Conservation (phyloP, 1,140 invertebrate species). For the Ceratoteleas bidentatus region DNA sequence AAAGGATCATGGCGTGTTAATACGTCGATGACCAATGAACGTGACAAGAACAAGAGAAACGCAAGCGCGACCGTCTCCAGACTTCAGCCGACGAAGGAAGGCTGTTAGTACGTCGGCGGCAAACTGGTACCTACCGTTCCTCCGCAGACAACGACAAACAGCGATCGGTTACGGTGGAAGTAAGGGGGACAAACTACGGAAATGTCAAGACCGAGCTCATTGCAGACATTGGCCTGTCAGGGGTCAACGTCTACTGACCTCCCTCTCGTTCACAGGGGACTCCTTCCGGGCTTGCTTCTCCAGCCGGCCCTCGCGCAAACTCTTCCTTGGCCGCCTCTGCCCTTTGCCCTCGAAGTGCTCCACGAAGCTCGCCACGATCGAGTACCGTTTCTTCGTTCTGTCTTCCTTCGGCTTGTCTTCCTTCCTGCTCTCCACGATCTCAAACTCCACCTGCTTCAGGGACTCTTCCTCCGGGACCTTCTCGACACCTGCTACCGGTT, state of each 20-base stretch:
- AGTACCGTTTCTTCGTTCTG: constrained; percentile 75
- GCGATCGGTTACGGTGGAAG: constrained; percentile 14
- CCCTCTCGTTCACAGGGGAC: constrained; percentile 77
- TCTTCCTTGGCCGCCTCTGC: constrained; percentile 63
- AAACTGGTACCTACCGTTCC: constrained; percentile 62
- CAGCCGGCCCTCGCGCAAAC: constrained; percentile 60
- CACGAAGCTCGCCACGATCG: constrained; percentile 77
- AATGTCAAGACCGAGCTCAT: constrained; percentile 73
- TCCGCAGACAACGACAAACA: constrained; percentile 9
- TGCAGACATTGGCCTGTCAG: constrained; percentile 78
- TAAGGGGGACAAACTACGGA: constrained; percentile 15
- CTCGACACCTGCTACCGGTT: background rate
- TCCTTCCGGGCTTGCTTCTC: constrained; percentile 67
- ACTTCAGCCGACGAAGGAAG: constrained; percentile 36
- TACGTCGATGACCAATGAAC: constrained; percentile 39
- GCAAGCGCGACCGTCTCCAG: constrained; percentile 15
- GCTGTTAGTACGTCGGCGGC: constrained; percentile 41
- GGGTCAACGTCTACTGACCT: constrained; percentile 77
- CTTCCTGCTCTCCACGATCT: constrained; percentile 33
- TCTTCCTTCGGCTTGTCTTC: constrained; percentile 61
- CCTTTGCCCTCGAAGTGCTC: constrained; percentile 75
- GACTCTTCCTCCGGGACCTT: constrained; percentile 5
- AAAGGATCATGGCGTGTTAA: constrained; percentile 37
- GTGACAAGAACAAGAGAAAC: constrained; percentile 4
- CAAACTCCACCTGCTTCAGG: constrained; percentile 39